A percentile compares a stretch with the other conserved stretches of the same genome.
Conservation (phyloP, 2,797 vertebrate species). For the Gymnothorax reevesii region DNA sequence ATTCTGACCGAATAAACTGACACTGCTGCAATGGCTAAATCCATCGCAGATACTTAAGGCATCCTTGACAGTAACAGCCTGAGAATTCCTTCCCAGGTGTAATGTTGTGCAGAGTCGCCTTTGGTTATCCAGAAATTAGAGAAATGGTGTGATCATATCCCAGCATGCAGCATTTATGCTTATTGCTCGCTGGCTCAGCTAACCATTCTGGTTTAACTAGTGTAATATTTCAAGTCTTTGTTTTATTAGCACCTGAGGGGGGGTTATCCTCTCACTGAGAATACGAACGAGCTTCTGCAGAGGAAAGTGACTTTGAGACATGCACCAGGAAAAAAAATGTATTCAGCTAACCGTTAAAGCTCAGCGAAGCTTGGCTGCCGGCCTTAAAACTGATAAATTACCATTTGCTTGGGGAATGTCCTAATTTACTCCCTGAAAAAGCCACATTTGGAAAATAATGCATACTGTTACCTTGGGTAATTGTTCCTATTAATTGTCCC, state of each 20-base stretch:
- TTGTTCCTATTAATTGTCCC: neutral
- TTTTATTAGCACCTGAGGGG: conserved; percentile 35
- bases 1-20: neutral
- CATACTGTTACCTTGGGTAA: neutral
- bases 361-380: neutral
- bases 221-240: conserved; percentile 36
- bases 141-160: conserved; percentile 28
- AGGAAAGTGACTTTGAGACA: conserved; percentile 22
- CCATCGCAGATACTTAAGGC: neutral
- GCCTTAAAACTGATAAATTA: conserved; percentile 18
- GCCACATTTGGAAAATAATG: neutral
- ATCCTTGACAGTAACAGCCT: neutral
- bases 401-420: neutral
- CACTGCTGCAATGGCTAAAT: neutral
- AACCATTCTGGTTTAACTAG: conserved; percentile 16
- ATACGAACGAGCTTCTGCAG: conserved; percentile 14
- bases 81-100: neutral
- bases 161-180: conserved; percentile 39
- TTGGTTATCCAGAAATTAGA: conserved; percentile 1
- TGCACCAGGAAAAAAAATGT: neutral
- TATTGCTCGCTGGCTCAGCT: conserved; percentile 32
- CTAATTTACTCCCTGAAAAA: conserved; percentile 24
- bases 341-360: neutral
- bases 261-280: neutral
- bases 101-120: neutral